phyloP scores from a whole-genome alignment of 2,113 vertebrate species.

The Seriola rivoliana region DNA sequence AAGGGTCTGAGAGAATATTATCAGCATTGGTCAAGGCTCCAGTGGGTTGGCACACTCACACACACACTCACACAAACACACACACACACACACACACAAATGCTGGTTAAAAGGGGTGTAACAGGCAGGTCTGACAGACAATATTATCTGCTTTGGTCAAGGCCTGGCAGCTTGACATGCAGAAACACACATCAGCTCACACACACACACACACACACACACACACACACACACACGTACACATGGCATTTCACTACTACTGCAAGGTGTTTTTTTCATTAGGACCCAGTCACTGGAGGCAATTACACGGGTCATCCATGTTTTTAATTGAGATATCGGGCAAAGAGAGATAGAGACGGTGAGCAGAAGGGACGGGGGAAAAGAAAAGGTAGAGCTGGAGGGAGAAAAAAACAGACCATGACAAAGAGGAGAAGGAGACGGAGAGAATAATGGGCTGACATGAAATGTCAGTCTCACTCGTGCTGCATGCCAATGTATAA shows the following conservation, averaged over 20 bases:
- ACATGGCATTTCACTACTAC: neutral
- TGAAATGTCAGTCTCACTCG: slow-evolving; percentile 21
- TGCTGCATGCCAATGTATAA: slow-evolving; percentile 6
- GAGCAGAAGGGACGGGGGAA: neutral
- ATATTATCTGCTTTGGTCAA: slow-evolving; percentile 49
- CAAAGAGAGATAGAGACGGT: slow-evolving; percentile 13
- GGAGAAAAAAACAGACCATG: neutral
- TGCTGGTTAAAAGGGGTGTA: slow-evolving; percentile 24
- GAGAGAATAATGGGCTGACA: slow-evolving; percentile 15
- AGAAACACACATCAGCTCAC: neutral
- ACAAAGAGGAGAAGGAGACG: neutral
- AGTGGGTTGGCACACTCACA: slow-evolving; percentile 2
- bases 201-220: neutral
- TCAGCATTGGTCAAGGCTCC: slow-evolving; percentile 50
- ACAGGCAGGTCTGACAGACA: slow-evolving; percentile 40
- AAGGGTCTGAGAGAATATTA: slow-evolving; percentile 34
- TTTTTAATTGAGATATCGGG: slow-evolving; percentile 67
- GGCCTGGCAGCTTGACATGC: slow-evolving; percentile 36
- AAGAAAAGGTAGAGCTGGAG: neutral
- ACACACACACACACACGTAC: neutral
- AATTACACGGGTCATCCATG: slow-evolving; percentile 66
- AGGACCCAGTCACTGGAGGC: slow-evolving; percentile 45
- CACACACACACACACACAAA: neutral
- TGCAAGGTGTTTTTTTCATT: slow-evolving; percentile 56
- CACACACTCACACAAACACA: neutral